Percentiles rank a stretch among this genome's conserved stretches.
Evolutionary conservation across 1,140 invertebrate genomes (phyloP).

Genomic region (silkworm (Bombyx mori)): ASM3026992v2 NC_085132.1:800001-800500

Average conservation of each 20-base stretch:
- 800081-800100: too few relatives aligned
- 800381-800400: slow-evolving; percentile 33
- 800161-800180: neutral
- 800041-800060: too few relatives aligned
- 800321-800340: slow-evolving; percentile 45
- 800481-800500: neutral
- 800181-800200: neutral
- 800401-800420: slow-evolving; percentile 37
- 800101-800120: too few relatives aligned
- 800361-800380: neutral
- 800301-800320: slow-evolving; percentile 28
- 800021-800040: too few relatives aligned
- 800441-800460: slow-evolving; percentile 57
- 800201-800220: neutral
- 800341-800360: slow-evolving; percentile 8
- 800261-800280: neutral
- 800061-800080: too few relatives aligned
- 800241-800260: neutral
- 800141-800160: neutral
- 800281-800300: neutral
- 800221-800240: neutral
- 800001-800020: too few relatives aligned
- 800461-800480: slow-evolving; percentile 39
- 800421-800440: slow-evolving; percentile 38
- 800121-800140: neutral